A percentile compares a stretch with the other conserved stretches of the same genome.
Conservation (phyloP, 2,113 vertebrate species). For the Gymnorhina tibicen region DNA sequence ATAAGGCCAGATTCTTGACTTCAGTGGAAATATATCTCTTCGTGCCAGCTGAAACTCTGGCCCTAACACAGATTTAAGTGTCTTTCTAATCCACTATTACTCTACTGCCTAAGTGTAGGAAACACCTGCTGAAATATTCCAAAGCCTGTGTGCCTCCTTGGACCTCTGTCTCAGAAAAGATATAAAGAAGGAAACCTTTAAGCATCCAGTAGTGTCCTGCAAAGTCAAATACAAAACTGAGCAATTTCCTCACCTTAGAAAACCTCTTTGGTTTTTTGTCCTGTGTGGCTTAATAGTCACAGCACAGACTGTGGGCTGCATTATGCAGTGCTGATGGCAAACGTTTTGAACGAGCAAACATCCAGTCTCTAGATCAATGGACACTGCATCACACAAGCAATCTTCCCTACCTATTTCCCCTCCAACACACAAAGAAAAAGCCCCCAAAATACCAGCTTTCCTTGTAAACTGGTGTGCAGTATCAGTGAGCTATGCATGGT, state of each 20-base stretch:
- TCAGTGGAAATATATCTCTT: constrained; percentile 11
- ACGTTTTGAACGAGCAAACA: background rate
- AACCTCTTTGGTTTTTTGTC: background rate
- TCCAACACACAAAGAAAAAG: rapidly evolving
- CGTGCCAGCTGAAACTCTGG: background rate
- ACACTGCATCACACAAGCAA: background rate
- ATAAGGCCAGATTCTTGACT: constrained; percentile 9
- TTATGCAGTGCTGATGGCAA: background rate
- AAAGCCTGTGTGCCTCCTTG: background rate
- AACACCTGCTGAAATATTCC: background rate
- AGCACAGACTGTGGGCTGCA: background rate
- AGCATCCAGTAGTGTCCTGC: background rate
- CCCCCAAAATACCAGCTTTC: background rate
- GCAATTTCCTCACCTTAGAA: background rate
- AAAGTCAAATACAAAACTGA: background rate
- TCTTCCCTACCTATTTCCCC: background rate
- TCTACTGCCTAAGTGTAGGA: background rate
- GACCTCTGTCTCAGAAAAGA: background rate
- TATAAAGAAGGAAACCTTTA: background rate
- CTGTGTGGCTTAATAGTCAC: background rate
- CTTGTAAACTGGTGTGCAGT: background rate
- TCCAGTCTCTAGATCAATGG: background rate
- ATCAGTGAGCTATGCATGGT: background rate
- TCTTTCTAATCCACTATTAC: background rate
- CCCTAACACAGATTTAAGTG: background rate